Conservation (phyloP, 2,797 vertebrate genomes). For the Enteromius thamalakanensis region DNA sequence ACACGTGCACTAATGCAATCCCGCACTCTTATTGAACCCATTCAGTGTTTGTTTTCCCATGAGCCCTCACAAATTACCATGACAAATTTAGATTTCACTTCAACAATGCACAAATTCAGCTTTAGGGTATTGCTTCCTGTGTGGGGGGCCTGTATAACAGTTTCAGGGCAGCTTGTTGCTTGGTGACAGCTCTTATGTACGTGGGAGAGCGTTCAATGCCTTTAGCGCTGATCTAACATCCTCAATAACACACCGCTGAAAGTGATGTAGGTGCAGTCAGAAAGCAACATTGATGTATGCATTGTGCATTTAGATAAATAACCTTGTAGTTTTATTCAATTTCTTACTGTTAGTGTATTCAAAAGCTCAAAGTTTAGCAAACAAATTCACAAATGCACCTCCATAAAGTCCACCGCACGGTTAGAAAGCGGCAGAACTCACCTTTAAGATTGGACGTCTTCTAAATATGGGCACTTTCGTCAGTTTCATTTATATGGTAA, state of each 20-base stretch:
- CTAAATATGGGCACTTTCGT: conserved; percentile 34
- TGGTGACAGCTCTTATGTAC: conserved; percentile 25
- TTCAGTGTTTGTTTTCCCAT: conserved; percentile 17
- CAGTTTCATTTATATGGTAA: conserved; percentile 62
- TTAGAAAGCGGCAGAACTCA: conserved; percentile 14
- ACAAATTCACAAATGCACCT: neutral
- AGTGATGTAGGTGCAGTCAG: neutral
- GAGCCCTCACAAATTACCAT: neutral
- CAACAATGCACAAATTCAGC: neutral
- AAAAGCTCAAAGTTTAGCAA: neutral
- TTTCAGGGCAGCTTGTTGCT: conserved; percentile 15
- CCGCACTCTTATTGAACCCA: neutral
- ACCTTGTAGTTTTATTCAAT: conserved; percentile 5
- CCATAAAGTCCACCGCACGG: neutral
- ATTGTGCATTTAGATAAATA: conserved; percentile 24
- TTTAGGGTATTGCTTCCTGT: conserved; percentile 6
- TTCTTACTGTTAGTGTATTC: conserved; percentile 7
- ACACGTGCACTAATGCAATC: neutral
- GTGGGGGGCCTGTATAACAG: conserved; percentile 22
- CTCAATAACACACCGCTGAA: neutral
- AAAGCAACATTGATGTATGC: conserved; percentile 13
- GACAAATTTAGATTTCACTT: conserved; percentile 16
- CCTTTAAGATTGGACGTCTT: conserved; percentile 42
- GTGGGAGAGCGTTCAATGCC: neutral
- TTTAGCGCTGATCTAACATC: conserved; percentile 15